Base-by-base conservation (phyloP, 53 echinoderm and acorn worm genomes). In the Hippasteria phrygiana region DNA sequence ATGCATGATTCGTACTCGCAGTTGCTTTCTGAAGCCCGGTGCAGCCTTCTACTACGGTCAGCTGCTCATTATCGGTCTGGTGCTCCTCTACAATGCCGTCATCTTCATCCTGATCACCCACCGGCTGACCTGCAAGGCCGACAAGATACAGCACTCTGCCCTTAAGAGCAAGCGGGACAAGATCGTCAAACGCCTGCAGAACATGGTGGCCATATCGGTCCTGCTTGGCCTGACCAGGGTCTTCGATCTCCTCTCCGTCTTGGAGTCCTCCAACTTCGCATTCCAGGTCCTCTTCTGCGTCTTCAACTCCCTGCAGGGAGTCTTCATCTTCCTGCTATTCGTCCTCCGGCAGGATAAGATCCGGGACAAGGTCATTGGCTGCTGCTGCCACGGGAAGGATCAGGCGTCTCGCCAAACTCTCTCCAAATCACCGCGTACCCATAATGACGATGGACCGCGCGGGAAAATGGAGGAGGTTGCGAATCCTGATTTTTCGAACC, bases 261-360 rank as follows among this genome's bases (percentile, higher is more conserved):
- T 88, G 0, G 83, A 87, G 27, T 87, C 90, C 4, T 69, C 56
- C 11, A 50, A 46, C 88, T 92, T 70, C 90, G 92, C n/a, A n/a
- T n/a, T n/a, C n/a, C n/a, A n/a, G 39, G 51, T 92, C 47, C 77
- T 94, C n/a, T 94, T 94, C 90, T 78, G 88, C 13, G 39, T 94
- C 41, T 90, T 78, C 74, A 92, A 92, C 77, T 92, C 94, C 16
- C 80, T 94, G 55, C 94, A 94, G 51, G 94, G n/a, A n/a, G n/a
- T n/a, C n/a, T n/a, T n/a, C n/a, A n/a, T 94, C 18, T 94, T 94
- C 71, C 24, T 94, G 48, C 67, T 94, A 20, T 94, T 90, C 75
- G 89, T 90, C 41, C 43, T 92, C 29, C 42, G 92, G 18, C 93
- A 90, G 62, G 39, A 90, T 47, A 47, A 47, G n/a, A n/a, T n/a